A percentile compares a stretch with the other conserved stretches of the same genome.
phyloP scores from a whole-genome alignment of 2,797 vertebrate genomes.

The Phataginus tricuspis region DNA sequence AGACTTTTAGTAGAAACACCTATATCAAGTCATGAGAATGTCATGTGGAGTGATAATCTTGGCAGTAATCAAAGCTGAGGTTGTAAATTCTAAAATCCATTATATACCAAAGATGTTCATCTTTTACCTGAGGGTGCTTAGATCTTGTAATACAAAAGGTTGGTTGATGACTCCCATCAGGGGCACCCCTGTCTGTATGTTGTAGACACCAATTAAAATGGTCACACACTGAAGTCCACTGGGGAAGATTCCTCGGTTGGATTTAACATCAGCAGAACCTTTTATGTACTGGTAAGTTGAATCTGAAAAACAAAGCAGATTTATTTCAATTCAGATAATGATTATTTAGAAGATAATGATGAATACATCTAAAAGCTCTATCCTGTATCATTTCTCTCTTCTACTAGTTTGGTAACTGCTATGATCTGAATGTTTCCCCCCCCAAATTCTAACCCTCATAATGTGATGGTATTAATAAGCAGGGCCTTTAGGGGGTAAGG shows the following conservation, averaged over 20 bases:
- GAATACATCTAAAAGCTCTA: not conserved
- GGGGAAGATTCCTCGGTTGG: slow-evolving; percentile 87
- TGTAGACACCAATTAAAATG: slow-evolving; percentile 92
- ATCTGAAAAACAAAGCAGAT: slow-evolving; percentile 84
- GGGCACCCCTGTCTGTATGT: slow-evolving; percentile 89
- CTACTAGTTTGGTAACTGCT: not conserved
- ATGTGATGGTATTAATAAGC: not conserved
- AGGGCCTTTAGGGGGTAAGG: not conserved
- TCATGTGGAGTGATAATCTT: not conserved
- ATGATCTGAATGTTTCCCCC: not conserved
- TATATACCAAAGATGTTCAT: not conserved
- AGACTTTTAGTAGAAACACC: not conserved
- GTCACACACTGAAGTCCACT: slow-evolving; percentile 93
- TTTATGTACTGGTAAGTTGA: slow-evolving; percentile 94
- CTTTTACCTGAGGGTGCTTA: slow-evolving; percentile 78
- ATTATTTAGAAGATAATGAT: not conserved
- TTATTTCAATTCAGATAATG: not conserved
- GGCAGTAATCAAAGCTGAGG: not conserved
- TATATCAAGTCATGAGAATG: not conserved
- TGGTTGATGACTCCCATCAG: slow-evolving; percentile 95
- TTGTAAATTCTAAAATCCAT: not conserved
- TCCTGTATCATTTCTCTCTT: not conserved
- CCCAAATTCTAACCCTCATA: not conserved
- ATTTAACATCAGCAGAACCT: slow-evolving; percentile 87
- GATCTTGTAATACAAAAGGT: slow-evolving; percentile 89